These are phyloP conservation scores for Lepus timidus DNA, from an alignment of 2,113 vertebrate genomes.

Conservation along the genomic window DNA sequence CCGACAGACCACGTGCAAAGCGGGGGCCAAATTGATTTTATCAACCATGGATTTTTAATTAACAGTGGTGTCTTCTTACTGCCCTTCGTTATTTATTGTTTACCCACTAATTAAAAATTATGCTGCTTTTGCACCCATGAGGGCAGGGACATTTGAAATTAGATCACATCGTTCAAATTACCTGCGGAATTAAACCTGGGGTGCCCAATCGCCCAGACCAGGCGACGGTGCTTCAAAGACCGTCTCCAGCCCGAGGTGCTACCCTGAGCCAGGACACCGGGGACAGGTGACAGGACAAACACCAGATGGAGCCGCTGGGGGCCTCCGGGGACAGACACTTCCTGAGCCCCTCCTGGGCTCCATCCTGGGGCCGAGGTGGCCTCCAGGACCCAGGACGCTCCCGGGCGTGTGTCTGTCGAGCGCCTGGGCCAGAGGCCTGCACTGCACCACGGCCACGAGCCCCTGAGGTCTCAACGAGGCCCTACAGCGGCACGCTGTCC, in stretches of 20 bases:
- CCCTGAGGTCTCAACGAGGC: background rate
- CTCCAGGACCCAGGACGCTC: background rate
- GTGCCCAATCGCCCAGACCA: constrained; percentile 52
- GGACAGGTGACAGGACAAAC: background rate
- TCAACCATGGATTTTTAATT: constrained; percentile 80
- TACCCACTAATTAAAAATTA: constrained; percentile 82
- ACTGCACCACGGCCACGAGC: background rate
- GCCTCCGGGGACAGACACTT: accelerated
- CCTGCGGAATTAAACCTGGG: constrained; percentile 78
- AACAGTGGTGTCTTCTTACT: constrained; percentile 75
- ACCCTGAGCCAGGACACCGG: background rate
- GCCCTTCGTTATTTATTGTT: constrained; percentile 79
- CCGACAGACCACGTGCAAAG: constrained; percentile 30
- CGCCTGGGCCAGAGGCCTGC: background rate
- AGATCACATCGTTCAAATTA: constrained; percentile 76
- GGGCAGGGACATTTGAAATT: constrained; percentile 76
- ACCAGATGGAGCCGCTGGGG: background rate
- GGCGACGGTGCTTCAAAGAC: constrained; percentile 35
- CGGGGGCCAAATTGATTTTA: constrained; percentile 77
- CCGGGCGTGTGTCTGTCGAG: accelerated
- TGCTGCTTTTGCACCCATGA: constrained; percentile 79
- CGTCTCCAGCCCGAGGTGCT: background rate
- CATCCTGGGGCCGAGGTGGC: accelerated
- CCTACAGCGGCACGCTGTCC: no score
- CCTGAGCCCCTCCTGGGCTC: accelerated